phyloP scores from a whole-genome alignment of 92 coral and sea anemone species.

The Palythoa caribaeorum region DNA sequence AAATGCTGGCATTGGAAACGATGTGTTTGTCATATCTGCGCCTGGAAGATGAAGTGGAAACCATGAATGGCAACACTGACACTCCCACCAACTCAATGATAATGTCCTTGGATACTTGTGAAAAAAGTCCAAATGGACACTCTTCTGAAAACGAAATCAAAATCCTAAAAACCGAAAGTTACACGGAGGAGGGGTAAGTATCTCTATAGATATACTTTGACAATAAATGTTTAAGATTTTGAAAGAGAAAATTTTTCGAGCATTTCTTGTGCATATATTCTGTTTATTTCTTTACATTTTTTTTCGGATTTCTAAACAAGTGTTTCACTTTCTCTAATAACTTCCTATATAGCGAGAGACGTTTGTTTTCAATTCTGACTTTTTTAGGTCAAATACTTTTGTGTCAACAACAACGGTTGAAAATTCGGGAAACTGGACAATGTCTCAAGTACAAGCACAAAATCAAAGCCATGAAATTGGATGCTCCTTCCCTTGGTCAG shows the following conservation, averaged over 20 bases:
- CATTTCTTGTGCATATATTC: background rate
- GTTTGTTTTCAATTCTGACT: background rate
- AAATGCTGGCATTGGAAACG: background rate
- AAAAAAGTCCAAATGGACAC: background rate
- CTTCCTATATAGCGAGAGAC: too few species aligned
- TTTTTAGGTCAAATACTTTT: constrained; percentile 29
- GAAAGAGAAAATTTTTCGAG: background rate
- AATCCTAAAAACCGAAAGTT: background rate
- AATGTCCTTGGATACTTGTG: background rate
- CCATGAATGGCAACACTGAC: background rate
- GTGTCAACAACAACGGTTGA: constrained; percentile 19
- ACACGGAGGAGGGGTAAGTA: constrained; percentile 22
- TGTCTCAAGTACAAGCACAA: constrained; percentile 28
- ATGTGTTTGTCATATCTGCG: constrained; percentile 2
- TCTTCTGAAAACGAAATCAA: background rate
- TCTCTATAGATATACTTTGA: background rate
- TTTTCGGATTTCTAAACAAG: background rate
- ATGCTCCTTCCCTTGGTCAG: constrained; percentile 51
- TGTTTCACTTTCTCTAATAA: background rate
- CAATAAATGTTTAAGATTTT: background rate
- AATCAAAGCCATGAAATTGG: constrained; percentile 36
- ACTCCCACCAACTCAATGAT: constrained; percentile 5
- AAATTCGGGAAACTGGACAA: constrained; percentile 32
- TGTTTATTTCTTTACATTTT: background rate
- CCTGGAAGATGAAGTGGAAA: constrained; percentile 7